A percentile compares a stretch with the other conserved stretches of the same genome.
phyloP scores from a whole-genome alignment of 2,888 invertebrate species.

The Allolobophora icterica region DNA sequence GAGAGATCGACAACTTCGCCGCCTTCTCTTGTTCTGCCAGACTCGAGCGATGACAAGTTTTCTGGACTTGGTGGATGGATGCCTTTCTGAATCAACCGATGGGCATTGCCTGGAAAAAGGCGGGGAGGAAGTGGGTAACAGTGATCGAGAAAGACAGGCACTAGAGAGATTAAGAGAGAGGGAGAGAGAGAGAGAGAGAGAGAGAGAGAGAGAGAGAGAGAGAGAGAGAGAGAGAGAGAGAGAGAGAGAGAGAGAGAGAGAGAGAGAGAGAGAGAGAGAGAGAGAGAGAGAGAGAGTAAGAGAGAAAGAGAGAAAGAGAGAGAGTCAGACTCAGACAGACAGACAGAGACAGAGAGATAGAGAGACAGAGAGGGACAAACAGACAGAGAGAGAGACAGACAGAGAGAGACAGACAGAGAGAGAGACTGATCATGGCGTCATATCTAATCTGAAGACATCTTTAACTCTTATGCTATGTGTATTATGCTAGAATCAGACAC shows the following conservation, averaged over 20 bases:
- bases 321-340: background rate
- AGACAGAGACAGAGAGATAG: background rate
- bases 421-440: too few relatives aligned
- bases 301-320: background rate
- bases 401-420: too few relatives aligned
- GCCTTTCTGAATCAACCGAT: too few relatives aligned
- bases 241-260: background rate
- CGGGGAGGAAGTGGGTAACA: background rate
- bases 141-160: background rate
- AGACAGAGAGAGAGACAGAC: background rate
- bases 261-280: background rate
- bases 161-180: too few relatives aligned
- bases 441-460: too few relatives aligned
- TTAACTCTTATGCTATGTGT: too few relatives aligned
- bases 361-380: background rate
- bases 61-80: background rate
- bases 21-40: background rate
- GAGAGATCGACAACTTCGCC: background rate
- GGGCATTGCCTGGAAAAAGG: background rate
- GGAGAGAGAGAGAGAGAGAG: too few relatives aligned
- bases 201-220: too few relatives aligned
- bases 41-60: background rate
- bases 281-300: too few relatives aligned
- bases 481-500: too few relatives aligned
- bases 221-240: too few relatives aligned